Evolutionary conservation across 2,113 vertebrate species (phyloP).

Genomic region (Balaenoptera acutorostrata): DNA sequence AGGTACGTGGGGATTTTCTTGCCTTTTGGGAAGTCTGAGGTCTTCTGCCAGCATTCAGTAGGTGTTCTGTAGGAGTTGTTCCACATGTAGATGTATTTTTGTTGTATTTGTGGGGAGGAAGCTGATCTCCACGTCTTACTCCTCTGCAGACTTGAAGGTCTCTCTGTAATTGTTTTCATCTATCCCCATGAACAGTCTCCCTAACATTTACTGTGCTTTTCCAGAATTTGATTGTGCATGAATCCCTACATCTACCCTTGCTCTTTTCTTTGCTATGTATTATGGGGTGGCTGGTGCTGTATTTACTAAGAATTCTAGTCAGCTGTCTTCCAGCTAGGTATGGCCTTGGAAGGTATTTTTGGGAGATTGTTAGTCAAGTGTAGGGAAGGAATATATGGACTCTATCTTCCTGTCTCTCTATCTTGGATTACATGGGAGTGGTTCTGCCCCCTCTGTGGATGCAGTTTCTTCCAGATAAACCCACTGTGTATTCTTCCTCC

Average conservation of each 20-base stretch:
- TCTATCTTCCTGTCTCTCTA: not conserved
- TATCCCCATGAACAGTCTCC: not conserved
- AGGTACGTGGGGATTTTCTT: too few relatives aligned
- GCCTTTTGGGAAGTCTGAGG: too few relatives aligned
- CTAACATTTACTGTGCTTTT: not conserved
- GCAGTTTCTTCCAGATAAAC: not conserved
- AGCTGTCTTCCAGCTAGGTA: not conserved
- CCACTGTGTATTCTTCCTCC: rapidly evolving
- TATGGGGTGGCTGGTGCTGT: rapidly evolving
- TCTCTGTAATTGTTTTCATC: not conserved
- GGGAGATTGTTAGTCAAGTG: rapidly evolving
- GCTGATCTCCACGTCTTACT: too few relatives aligned
- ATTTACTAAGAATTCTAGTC: not conserved
- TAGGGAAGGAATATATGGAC: not conserved
- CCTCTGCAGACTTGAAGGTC: too few relatives aligned
- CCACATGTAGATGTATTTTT: too few relatives aligned
- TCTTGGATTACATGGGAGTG: not conserved
- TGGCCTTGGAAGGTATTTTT: not conserved
- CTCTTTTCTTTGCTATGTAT: not conserved
- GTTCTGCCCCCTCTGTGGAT: not conserved
- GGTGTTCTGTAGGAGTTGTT: too few relatives aligned
- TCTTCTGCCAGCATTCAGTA: too few relatives aligned
- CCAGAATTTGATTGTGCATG: not conserved
- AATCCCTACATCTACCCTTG: not conserved
- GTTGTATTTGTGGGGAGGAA: too few relatives aligned